Evolutionary conservation across 2,888 invertebrate genomes (phyloP).

Genomic region (Brachypalpus laphriformis): DNA sequence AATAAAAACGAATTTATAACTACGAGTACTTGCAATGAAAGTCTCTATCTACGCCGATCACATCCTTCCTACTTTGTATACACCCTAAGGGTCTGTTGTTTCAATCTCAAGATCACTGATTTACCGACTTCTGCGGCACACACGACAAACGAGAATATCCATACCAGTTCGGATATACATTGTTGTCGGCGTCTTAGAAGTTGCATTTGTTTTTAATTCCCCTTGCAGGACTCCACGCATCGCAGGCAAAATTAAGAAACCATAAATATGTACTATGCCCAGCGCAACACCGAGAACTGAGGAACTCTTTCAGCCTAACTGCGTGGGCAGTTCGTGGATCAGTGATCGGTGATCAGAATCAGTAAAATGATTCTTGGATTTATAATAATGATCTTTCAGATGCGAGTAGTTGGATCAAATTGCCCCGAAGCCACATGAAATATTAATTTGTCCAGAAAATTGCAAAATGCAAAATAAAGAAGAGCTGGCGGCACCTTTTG

Average conservation of each 20-base stretch:
- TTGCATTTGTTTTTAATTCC: slow-evolving; percentile 36
- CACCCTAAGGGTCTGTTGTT: slow-evolving; percentile 8
- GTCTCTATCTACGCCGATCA: background rate
- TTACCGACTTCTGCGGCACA: slow-evolving; percentile 26
- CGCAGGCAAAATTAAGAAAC: slow-evolving; percentile 53
- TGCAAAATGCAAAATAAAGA: slow-evolving; percentile 4
- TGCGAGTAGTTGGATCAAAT: background rate
- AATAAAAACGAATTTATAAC: slow-evolving; percentile 18
- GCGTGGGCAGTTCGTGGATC: slow-evolving; percentile 58
- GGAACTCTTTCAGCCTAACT: slow-evolving; percentile 11
- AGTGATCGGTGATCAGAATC: slow-evolving; percentile 60
- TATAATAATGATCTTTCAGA: slow-evolving; percentile 41
- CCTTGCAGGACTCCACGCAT: slow-evolving; percentile 63
- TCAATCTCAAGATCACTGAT: slow-evolving; percentile 15
- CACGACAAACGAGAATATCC: background rate
- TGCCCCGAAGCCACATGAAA: slow-evolving; percentile 22
- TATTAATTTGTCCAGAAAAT: slow-evolving; percentile 53
- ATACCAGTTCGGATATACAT: too few relatives aligned
- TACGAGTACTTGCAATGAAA: too few relatives aligned
- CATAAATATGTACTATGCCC: slow-evolving; percentile 40
- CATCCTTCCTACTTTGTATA: slow-evolving; percentile 3
- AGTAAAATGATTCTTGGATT: slow-evolving; percentile 44
- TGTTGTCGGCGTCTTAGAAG: slow-evolving; percentile 58
- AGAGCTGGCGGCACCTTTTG: slow-evolving; percentile 20
- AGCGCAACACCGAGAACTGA: slow-evolving; percentile 25